Evolutionary conservation across 2,888 invertebrate species (phyloP).

Genomic region (Slavum lentiscoides): DNA sequence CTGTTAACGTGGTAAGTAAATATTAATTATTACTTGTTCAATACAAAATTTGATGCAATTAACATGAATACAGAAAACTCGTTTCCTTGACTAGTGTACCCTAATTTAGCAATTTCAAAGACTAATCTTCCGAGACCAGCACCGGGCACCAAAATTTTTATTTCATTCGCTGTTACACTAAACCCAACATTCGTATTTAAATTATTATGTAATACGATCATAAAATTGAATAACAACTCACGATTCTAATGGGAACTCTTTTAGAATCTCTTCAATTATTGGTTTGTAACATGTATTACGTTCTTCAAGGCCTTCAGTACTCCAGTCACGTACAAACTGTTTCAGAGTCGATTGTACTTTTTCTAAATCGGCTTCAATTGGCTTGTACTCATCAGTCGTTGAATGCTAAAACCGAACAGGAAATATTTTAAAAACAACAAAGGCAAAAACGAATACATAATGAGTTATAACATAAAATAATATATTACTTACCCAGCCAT

Average conservation of each 20-base stretch:
- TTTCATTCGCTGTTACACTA: constrained; percentile 59
- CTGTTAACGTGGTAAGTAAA: not conserved
- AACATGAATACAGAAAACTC: constrained; percentile 98
- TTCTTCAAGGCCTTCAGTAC: constrained; percentile 78
- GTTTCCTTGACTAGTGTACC: constrained; percentile 93
- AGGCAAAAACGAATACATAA: not conserved
- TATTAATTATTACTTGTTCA: constrained; percentile 72
- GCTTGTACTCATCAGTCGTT: constrained; percentile 24
- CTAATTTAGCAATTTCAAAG: constrained; percentile 87
- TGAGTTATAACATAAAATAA: not conserved
- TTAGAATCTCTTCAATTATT: constrained; percentile 80
- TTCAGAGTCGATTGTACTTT: constrained; percentile 91
- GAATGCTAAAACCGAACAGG: constrained; percentile 25
- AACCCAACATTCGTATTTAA: not conserved
- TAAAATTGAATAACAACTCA: not conserved
- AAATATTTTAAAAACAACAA: not conserved
- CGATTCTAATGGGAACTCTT: constrained; percentile 66
- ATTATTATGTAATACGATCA: not conserved
- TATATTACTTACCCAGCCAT: constrained; percentile 38
- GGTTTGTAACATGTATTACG: constrained; percentile 86
- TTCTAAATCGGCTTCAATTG: constrained; percentile 56
- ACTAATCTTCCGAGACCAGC: constrained; percentile 94
- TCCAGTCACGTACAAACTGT: constrained; percentile 98
- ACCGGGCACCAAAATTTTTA: constrained; percentile 89
- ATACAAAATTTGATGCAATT: constrained; percentile 91